Evolutionary conservation across 2,113 vertebrate genomes (phyloP).

Genomic region (Galemys pyrenaicus): DNA sequence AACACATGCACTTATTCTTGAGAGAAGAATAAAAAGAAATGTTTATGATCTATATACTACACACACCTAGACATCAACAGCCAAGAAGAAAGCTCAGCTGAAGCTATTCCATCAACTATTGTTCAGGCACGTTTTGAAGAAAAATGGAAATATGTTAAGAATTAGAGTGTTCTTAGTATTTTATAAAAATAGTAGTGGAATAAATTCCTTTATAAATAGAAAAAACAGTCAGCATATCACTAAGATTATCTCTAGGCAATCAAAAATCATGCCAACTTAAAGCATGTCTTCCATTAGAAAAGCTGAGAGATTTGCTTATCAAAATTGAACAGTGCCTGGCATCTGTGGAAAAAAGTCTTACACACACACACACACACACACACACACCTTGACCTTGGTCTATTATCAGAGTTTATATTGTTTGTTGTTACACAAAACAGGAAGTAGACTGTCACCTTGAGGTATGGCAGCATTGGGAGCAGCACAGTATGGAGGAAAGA

Average conservation of each 20-base stretch:
- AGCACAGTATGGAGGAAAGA: no score
- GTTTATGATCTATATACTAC: not conserved
- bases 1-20: not conserved
- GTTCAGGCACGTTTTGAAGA: not conserved
- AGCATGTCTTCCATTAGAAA: not conserved
- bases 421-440: not conserved
- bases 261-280: not conserved
- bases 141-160: not conserved
- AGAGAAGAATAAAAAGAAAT: not conserved
- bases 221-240: conserved; percentile 21
- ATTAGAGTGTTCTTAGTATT: not conserved
- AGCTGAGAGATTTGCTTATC: conserved; percentile 16
- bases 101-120: not conserved
- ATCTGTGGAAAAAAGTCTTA: not conserved
- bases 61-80: not conserved
- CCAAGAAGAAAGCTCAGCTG: not conserved
- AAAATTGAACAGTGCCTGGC: not conserved
- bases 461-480: no score
- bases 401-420: not conserved
- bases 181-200: not conserved
- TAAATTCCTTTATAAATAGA: conserved; percentile 9
- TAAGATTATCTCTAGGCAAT: conserved; percentile 56
- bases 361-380: not conserved
- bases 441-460: not conserved
- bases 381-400: not conserved